Percentiles rank a stretch among this genome's conserved stretches.
phyloP scores from a whole-genome alignment of 2,113 vertebrate species.

The Sceloporus tristichus region DNA sequence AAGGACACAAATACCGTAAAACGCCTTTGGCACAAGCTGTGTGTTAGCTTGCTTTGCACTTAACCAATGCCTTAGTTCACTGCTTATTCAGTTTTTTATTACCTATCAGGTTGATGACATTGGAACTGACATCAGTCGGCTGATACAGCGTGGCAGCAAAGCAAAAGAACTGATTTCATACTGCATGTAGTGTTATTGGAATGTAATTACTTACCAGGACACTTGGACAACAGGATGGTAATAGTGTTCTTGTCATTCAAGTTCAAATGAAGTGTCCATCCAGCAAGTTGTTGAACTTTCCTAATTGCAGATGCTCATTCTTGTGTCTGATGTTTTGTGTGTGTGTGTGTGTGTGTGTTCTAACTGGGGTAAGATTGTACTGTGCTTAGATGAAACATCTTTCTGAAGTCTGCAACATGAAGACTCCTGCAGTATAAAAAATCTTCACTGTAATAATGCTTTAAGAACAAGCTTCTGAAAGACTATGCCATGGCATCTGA shows the following conservation, averaged over 20 bases:
- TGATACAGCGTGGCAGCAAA: not conserved
- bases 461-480: not conserved
- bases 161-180: not conserved
- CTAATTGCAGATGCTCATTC: not conserved
- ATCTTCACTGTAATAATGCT: too few species aligned
- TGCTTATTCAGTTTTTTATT: slow-evolving; percentile 2
- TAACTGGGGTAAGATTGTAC: not conserved
- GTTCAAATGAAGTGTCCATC: not conserved
- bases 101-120: not conserved
- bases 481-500: not conserved
- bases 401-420: not conserved
- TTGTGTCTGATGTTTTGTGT: not conserved
- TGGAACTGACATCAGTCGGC: not conserved
- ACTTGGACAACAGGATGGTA: not conserved
- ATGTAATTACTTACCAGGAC: not conserved
- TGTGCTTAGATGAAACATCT: not conserved
- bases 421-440: not conserved
- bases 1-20: not conserved
- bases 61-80: not conserved
- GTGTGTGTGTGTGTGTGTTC: not conserved
- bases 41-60: not conserved
- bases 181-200: not conserved
- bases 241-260: not conserved
- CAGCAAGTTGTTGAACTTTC: not conserved
- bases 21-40: not conserved